A percentile compares a stretch with the other conserved stretches of the same genome.
These are phyloP conservation scores for Trinorchestia longiramus DNA, from an alignment of 1,140 invertebrate species.

Conservation along the genomic window DNA sequence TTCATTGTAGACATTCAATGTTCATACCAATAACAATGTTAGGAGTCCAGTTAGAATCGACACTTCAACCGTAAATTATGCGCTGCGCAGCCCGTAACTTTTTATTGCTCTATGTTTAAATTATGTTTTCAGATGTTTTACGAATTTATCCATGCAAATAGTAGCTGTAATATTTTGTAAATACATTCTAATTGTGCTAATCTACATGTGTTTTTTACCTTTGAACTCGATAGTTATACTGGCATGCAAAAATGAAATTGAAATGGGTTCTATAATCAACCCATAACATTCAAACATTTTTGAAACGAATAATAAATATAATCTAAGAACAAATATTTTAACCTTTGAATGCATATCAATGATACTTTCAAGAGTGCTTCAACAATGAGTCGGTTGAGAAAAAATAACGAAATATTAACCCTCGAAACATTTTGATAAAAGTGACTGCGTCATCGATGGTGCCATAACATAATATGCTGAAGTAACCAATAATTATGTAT, in stretches of 20 bases:
- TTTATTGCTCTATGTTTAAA: constrained; percentile 45
- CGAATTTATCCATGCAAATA: constrained; percentile 54
- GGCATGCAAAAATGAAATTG: background rate
- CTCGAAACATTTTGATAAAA: no score
- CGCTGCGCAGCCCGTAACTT: background rate
- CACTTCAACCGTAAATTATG: constrained; percentile 3
- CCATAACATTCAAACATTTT: no score
- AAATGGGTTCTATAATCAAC: no score
- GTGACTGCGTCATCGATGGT: no score
- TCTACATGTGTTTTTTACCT: background rate
- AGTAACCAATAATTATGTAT: no score
- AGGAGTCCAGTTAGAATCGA: background rate
- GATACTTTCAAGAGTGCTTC: no score
- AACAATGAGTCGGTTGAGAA: no score
- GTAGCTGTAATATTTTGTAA: constrained; percentile 53
- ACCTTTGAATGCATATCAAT: no score
- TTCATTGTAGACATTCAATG: background rate
- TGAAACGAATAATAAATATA: no score
- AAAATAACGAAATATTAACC: no score
- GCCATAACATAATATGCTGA: no score
- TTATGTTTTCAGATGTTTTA: constrained; percentile 54
- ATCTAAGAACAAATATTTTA: no score
- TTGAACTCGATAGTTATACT: background rate
- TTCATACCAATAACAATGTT: background rate
- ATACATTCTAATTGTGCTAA: constrained; percentile 51